Conservation (phyloP, 2,888 invertebrate genomes). For the Eristalis arbustorum region DNA sequence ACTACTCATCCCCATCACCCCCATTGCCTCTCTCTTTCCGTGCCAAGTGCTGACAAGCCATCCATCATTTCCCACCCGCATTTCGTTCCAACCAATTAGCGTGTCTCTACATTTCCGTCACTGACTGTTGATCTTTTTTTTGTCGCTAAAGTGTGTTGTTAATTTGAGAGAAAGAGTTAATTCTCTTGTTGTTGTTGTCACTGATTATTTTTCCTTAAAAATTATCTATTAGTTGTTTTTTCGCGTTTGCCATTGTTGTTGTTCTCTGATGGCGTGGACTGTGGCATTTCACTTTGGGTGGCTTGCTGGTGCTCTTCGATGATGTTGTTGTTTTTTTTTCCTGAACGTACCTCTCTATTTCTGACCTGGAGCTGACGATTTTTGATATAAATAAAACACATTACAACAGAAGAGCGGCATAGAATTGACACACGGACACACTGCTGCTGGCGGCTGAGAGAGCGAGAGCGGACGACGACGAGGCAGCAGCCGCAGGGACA, state of each 20-base stretch:
- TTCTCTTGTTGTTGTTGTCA: constrained; percentile 38
- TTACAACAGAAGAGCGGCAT: constrained; percentile 71
- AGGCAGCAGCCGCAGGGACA: constrained; percentile 46
- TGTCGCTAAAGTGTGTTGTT: constrained; percentile 58
- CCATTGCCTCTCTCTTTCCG: neutral
- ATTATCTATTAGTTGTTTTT: constrained; percentile 20
- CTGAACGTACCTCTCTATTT: constrained; percentile 73
- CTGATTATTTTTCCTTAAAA: constrained; percentile 8
- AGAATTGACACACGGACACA: neutral
- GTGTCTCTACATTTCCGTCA: neutral
- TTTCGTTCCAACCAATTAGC: neutral
- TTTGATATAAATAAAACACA: constrained; percentile 74
- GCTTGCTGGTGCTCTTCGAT: constrained; percentile 25
- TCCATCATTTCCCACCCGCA: no score
- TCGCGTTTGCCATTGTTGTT: constrained; percentile 61
- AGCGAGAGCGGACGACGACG: neutral
- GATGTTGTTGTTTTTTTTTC: constrained; percentile 9
- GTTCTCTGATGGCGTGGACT: constrained; percentile 38
- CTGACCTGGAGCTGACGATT: constrained; percentile 75
- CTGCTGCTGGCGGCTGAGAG: neutral
- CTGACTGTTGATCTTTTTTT: constrained; percentile 2
- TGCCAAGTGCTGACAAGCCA: neutral
- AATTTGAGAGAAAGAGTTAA: constrained; percentile 42
- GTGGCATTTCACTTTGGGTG: constrained; percentile 48
- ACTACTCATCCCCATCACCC: no score